phyloP scores from a whole-genome alignment of 1,140 invertebrate species.

The Sitodiplosis mosellana region DNA sequence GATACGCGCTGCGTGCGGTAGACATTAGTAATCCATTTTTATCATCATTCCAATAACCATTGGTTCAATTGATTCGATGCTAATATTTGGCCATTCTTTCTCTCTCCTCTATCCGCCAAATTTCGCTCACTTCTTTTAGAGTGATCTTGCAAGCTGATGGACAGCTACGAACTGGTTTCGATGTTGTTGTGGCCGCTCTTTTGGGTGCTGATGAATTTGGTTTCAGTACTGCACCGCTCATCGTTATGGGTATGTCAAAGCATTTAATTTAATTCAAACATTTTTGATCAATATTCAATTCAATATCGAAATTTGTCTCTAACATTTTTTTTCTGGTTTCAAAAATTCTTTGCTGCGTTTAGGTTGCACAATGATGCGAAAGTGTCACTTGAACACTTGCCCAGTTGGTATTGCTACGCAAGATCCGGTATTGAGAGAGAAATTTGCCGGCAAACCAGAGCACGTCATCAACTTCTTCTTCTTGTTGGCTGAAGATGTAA shows the following conservation, averaged over 20 bases:
- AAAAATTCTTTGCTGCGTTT: slow-evolving; percentile 16
- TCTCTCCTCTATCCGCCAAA: too few relatives aligned
- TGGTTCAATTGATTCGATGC: neutral
- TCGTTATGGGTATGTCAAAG: slow-evolving; percentile 52
- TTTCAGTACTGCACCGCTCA: slow-evolving; percentile 95
- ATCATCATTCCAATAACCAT: neutral
- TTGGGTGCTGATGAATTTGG: slow-evolving; percentile 97
- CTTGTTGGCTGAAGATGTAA: slow-evolving; percentile 90
- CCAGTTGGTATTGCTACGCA: slow-evolving; percentile 97
- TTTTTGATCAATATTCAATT: too few relatives aligned
- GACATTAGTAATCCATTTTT: slow-evolving; percentile 1
- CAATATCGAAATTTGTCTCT: neutral
- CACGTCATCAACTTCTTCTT: slow-evolving; percentile 97
- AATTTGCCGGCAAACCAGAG: slow-evolving; percentile 94
- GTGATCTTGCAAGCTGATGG: slow-evolving; percentile 91
- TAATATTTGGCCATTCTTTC: too few relatives aligned
- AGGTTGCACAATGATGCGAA: slow-evolving; percentile 99
- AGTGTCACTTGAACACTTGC: slow-evolving; percentile 98
- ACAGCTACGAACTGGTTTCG: slow-evolving; percentile 84
- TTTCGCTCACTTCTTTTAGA: slow-evolving; percentile 24
- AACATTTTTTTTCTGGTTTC: neutral
- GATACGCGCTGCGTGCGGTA: neutral
- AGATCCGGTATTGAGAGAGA: slow-evolving; percentile 85
- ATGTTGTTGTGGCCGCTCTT: slow-evolving; percentile 89
- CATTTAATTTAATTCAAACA: too few relatives aligned